Evolutionary conservation across 2,888 invertebrate species (phyloP), one percentile per base, ranked within the genome.

Genomic region (Lasius fuliginosus): DNA sequence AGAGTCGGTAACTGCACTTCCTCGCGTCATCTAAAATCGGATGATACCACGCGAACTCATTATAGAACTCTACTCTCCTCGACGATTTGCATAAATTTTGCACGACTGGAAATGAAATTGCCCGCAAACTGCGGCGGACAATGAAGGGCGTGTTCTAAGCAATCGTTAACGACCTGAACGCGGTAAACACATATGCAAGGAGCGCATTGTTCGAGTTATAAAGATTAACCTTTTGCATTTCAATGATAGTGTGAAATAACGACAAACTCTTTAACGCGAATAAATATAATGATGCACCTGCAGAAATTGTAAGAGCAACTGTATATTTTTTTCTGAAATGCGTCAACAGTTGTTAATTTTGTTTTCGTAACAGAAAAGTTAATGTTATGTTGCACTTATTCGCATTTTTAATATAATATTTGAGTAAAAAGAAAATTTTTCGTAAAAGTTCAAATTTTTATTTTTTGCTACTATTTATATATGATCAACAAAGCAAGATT

Each of bases 11-110:
- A 56, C 49, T 75, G 77, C 81, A 69, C 40, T 85, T 77, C 83
- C 87, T 82, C 85, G 86, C 82, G 53, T 77, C 67, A 40, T 77
- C 69, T 68, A 79, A 90, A 87, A 90, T 91, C 90, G 87, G 89
- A 91, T 90, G 87, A 90, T 90, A 81, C 27, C 84, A 88, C 79
- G 83, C 85, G 88, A 90, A 90, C 89, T 90, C 87, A 87, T 88
- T 86, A 86, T 76, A 68, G 53, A 76, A 65, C 56, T 74, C 62
- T 27, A 42, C 77, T 46, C 79, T 27, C 62, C 65, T 76, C 60
- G 62, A 83, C 88, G 92, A 92, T 92, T 92, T 92, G 90, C 92
- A 92, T 92, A 90, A 91, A 91, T 91, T 91, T 92, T 87, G 89
- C 89, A 71, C 69, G 84, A 82, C 60, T 84, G 87, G 75, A 85